Conservation (phyloP, 2,797 vertebrate genomes). For the Labeo calbasu region DNA sequence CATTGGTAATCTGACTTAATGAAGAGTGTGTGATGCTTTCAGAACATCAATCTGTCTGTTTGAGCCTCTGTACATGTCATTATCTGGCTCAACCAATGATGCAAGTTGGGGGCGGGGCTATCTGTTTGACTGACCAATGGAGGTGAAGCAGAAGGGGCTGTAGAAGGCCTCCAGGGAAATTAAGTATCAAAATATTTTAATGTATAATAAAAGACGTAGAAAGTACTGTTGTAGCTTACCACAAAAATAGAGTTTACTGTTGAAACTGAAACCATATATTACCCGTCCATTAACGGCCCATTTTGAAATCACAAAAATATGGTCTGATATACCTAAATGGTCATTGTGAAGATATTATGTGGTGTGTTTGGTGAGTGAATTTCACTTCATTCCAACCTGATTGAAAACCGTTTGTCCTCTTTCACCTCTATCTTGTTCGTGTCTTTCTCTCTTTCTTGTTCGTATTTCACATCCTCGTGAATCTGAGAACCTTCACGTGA, state of each 20-base stretch:
- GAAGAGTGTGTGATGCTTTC: background rate
- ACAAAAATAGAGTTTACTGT: background rate
- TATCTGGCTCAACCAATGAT: background rate
- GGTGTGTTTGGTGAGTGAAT: background rate
- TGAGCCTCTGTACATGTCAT: background rate
- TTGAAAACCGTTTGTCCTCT: background rate
- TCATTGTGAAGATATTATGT: background rate
- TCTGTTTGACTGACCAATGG: background rate
- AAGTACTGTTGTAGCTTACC: background rate
- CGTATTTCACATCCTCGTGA: constrained; percentile 58
- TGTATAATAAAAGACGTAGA: background rate
- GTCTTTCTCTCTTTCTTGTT: constrained; percentile 44
- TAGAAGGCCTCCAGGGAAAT: background rate
- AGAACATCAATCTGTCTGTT: background rate
- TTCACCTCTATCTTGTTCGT: background rate
- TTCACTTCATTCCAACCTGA: background rate
- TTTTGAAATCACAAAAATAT: background rate
- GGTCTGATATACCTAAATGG: background rate
- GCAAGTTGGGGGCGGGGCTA: background rate
- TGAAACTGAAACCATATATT: background rate
- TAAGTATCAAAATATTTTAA: background rate
- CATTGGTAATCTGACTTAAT: background rate
- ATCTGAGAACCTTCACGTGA: constrained; percentile 45
- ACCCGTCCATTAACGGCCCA: background rate
- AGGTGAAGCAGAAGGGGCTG: background rate